phyloP scores from a whole-genome alignment of 2,113 vertebrate genomes.

The Lonchura striata region DNA sequence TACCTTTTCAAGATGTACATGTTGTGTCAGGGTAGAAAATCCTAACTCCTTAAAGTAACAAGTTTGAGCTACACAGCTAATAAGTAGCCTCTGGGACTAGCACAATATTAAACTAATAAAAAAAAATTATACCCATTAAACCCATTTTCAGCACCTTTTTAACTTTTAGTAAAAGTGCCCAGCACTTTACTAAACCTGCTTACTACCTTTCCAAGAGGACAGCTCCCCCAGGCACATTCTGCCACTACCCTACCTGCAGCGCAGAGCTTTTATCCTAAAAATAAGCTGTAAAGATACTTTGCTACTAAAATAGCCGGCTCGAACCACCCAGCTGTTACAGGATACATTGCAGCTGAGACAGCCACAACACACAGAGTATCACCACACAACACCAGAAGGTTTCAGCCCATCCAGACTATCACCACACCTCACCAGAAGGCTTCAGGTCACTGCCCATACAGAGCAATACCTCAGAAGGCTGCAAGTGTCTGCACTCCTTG shows the following conservation, averaged over 20 bases:
- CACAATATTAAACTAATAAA: background rate
- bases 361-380: too few relatives aligned
- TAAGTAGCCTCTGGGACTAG: background rate
- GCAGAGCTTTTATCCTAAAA: background rate
- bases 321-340: background rate
- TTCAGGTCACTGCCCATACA: too few relatives aligned
- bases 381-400: too few relatives aligned
- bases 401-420: too few relatives aligned
- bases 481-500: too few relatives aligned
- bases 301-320: background rate
- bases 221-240: background rate
- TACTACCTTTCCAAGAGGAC: background rate
- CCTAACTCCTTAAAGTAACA: background rate
- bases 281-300: background rate
- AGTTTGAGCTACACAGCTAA: background rate
- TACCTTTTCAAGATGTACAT: fast-evolving
- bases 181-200: background rate
- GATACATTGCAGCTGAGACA: background rate
- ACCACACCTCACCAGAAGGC: background rate
- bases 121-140: too few relatives aligned
- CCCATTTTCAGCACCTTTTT: background rate
- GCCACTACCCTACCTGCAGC: background rate
- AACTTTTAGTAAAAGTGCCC: background rate
- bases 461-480: too few relatives aligned
- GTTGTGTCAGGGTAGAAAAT: fast-evolving